These are phyloP conservation scores for Syngnathus acus DNA, from an alignment of 2,797 vertebrate species.

Conservation along the genomic window DNA sequence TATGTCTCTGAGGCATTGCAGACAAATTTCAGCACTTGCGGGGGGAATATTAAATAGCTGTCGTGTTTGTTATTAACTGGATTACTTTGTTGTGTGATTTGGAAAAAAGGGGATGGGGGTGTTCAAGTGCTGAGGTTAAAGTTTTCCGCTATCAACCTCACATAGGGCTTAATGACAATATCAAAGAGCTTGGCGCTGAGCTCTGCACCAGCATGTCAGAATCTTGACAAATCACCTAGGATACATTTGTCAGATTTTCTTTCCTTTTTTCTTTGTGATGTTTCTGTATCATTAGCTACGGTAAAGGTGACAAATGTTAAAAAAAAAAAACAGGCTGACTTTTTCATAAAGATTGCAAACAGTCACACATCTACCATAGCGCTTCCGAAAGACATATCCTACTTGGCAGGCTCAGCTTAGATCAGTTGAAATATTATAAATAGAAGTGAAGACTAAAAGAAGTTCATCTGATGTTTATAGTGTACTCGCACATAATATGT, in stretches of 20 bases:
- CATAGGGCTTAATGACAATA: constrained; percentile 40
- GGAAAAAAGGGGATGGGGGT: constrained; percentile 30
- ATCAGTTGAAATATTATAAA: neutral
- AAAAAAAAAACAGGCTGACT: constrained; percentile 22
- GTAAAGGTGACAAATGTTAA: constrained; percentile 30
- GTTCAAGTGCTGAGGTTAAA: constrained; percentile 33
- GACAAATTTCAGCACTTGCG: constrained; percentile 42
- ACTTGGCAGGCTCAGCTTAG: constrained; percentile 7
- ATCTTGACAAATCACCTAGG: constrained; percentile 47
- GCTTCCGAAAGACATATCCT: constrained; percentile 15
- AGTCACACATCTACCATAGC: constrained; percentile 8
- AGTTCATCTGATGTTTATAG: neutral
- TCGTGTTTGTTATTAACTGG: constrained; percentile 57
- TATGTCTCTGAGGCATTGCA: constrained; percentile 54
- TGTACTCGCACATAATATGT: neutral
- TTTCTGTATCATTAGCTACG: constrained; percentile 16
- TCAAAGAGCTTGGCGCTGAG: constrained; percentile 45
- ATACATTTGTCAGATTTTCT: constrained; percentile 20
- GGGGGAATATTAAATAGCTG: constrained; percentile 51
- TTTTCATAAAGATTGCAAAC: constrained; percentile 38
- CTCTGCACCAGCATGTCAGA: constrained; percentile 34
- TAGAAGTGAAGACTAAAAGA: neutral
- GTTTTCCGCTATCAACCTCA: constrained; percentile 35
- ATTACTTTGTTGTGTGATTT: constrained; percentile 39
- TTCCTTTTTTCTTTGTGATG: constrained; percentile 3